These are phyloP conservation scores for Australoheros facetus DNA, from an alignment of 2,797 vertebrate genomes.

Conservation along the genomic window DNA sequence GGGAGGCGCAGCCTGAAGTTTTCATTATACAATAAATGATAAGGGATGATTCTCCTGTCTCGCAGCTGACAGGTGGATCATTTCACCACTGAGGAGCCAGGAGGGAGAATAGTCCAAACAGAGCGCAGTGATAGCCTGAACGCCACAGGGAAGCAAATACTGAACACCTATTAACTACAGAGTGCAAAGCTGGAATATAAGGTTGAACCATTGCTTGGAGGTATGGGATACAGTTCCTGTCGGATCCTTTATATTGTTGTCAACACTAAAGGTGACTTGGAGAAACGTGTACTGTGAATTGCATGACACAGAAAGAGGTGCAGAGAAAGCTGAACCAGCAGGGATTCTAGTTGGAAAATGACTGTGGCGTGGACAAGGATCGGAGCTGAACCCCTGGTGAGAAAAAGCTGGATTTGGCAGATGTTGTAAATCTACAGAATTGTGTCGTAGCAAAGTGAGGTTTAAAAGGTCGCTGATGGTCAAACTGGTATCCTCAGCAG, in stretches of 20 bases:
- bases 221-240: slow-evolving; percentile 51
- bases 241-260: slow-evolving; percentile 60
- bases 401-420: slow-evolving; percentile 65
- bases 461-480: slow-evolving; percentile 59
- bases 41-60: slow-evolving; percentile 63
- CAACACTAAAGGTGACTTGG: slow-evolving; percentile 54
- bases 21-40: slow-evolving; percentile 68
- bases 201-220: slow-evolving; percentile 60
- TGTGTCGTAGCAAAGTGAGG: slow-evolving; percentile 38
- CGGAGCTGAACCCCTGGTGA: slow-evolving; percentile 60
- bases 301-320: slow-evolving; percentile 13
- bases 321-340: slow-evolving; percentile 22
- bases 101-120: slow-evolving; percentile 51
- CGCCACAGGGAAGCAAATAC: slow-evolving; percentile 67
- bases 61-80: slow-evolving; percentile 61
- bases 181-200: slow-evolving; percentile 66
- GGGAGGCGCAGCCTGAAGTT: slow-evolving; percentile 55
- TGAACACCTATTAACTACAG: slow-evolving; percentile 73
- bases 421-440: slow-evolving; percentile 68
- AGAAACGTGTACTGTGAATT: slow-evolving; percentile 57
- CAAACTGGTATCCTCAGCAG: slow-evolving; percentile 24
- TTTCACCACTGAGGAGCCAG: slow-evolving; percentile 52
- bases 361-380: slow-evolving; percentile 54
- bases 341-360: slow-evolving; percentile 46
- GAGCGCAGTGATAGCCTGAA: slow-evolving; percentile 53